Base-by-base conservation (phyloP, 2,888 invertebrate genomes). In the Mamestra brassicae region DNA sequence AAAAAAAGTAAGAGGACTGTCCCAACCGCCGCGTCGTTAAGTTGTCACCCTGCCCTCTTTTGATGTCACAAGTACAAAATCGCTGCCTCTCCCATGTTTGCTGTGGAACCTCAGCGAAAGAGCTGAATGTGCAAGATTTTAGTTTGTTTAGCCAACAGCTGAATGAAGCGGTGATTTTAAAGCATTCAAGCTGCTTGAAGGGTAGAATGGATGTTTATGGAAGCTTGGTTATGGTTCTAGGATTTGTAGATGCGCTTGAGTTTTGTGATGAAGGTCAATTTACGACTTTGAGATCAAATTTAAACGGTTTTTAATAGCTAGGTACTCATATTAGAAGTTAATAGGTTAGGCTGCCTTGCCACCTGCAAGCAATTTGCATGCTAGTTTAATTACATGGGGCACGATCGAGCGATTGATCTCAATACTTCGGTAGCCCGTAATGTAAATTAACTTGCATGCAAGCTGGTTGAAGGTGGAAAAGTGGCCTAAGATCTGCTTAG, bases 81-180 rank as follows among this genome's bases (percentile, higher is more conserved):
- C 85, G 57, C 73, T 65, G 68, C 55, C 73, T 72, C 84, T 76
- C 72, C 60, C 74, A 65, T 85, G 87, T 87, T 83, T 85, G 75
- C 45, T 26, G 47, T 38, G n/a, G 54, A 75, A 70, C 73, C 80
- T 66, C 52, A 36, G 54, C 80, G 73, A 71, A 79, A 76, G 68
- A 72, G 64, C 50, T 68, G 78, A 77, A 79, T 85, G 72, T 74
- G 52, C 50, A 11, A 64, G 69, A 58, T 72, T 68, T 66, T 74
- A 71, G 80, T 84, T 80, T 82, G 76, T 84, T 80, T 80, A 84
- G 60, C 69, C 76, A 69, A 70, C 81, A 80, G 71, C 60, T 80
- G 81, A 84, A 82, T 84, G 76, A 76, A 84, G 69, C 76, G 65
- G 71, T 76, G 68, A 80, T 84, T 80, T 84, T 84, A 66, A 80